phyloP scores from a whole-genome alignment of 2,888 invertebrate genomes.

The Sphaerophoria rueppellii region DNA sequence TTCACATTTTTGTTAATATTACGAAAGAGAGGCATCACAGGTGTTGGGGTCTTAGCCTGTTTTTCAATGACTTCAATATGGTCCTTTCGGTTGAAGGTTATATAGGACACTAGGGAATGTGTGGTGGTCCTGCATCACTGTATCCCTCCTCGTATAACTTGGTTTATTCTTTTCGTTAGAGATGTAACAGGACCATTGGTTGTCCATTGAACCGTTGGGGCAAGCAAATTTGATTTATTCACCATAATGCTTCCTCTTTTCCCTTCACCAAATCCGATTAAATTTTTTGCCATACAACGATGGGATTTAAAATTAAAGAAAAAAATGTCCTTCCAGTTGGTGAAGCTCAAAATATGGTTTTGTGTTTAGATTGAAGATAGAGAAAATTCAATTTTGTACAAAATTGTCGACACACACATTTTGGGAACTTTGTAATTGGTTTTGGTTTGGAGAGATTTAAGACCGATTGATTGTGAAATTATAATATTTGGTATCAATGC shows the following conservation, averaged over 20 bases:
- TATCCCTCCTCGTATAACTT: not conserved
- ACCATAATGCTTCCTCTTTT: not conserved
- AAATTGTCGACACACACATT: constrained; percentile 6
- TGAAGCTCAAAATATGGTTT: not conserved
- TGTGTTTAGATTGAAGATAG: not conserved
- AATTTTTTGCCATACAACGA: constrained; percentile 8
- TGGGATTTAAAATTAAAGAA: constrained; percentile 1
- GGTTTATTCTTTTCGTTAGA: constrained; percentile 22
- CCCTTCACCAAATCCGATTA: constrained; percentile 16
- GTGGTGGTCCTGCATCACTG: not conserved
- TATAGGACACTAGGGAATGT: not conserved
- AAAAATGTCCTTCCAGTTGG: not conserved
- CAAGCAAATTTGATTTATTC: constrained; percentile 16
- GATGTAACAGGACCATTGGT: not conserved
- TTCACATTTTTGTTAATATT: not conserved
- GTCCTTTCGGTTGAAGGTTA: not conserved
- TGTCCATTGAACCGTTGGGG: not conserved
- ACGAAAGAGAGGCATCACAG: constrained; percentile 3
- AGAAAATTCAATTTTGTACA: constrained; percentile 1
- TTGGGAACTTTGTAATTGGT: not conserved
- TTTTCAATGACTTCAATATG: constrained; percentile 14
- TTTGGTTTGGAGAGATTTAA: not conserved
- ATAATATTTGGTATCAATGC: no score
- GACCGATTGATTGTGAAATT: no score
- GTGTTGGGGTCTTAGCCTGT: constrained; percentile 2